Conservation (phyloP, 1,140 invertebrate species). For the Stegodyphus mimosarum region DNA sequence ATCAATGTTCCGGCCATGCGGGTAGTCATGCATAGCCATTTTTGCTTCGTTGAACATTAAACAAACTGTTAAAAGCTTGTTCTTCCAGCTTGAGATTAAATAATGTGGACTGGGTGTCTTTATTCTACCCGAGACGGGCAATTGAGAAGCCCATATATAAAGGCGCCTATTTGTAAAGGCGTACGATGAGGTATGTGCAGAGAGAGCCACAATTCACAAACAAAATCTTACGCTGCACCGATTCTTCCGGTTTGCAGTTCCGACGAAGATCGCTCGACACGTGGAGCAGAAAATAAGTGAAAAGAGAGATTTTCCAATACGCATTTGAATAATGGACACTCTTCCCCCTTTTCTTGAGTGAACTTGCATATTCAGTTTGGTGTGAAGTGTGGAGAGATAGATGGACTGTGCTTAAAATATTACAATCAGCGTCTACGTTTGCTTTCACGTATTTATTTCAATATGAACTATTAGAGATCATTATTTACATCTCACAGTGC, state of each 20-base stretch:
- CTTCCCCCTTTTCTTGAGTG: constrained; percentile 13
- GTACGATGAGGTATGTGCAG: constrained; percentile 11
- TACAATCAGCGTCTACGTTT: no score
- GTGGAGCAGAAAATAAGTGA: constrained; percentile 43
- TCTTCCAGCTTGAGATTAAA: constrained; percentile 31
- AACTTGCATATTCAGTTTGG: constrained; percentile 28
- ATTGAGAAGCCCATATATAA: constrained; percentile 23
- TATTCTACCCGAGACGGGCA: constrained; percentile 22
- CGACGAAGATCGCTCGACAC: constrained; percentile 16
- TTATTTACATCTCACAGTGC: no score
- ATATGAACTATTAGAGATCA: no score
- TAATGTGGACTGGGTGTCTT: constrained; percentile 22
- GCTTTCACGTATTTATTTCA: no score
- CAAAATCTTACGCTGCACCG: constrained; percentile 26
- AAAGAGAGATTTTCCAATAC: constrained; percentile 38
- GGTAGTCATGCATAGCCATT: constrained; percentile 18
- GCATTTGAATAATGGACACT: constrained; percentile 22
- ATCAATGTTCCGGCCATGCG: constrained; percentile 27
- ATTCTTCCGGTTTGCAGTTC: constrained; percentile 27
- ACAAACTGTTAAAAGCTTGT: constrained; percentile 42
- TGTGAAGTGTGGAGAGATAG: constrained; percentile 10
- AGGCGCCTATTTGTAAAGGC: constrained; percentile 2
- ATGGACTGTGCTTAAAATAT: neutral
- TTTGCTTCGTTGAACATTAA: constrained; percentile 21
- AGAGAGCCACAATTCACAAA: constrained; percentile 33